These are phyloP conservation scores for Falcunculus frontatus DNA, from an alignment of 2,113 vertebrate genomes.

Conservation along the genomic window DNA sequence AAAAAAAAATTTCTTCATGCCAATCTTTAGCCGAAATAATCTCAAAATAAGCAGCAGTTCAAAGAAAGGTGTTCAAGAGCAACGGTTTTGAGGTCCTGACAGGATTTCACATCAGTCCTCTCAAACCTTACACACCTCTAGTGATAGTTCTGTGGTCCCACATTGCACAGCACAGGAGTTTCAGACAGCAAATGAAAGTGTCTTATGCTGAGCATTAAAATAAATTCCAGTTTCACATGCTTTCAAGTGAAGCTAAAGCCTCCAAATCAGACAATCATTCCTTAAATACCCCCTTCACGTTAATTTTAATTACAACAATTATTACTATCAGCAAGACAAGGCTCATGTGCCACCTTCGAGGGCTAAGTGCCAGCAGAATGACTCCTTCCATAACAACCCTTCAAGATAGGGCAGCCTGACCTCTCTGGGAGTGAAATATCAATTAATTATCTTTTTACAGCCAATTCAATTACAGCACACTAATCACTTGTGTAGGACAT, in stretches of 20 bases:
- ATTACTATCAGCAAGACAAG: slow-evolving; percentile 68
- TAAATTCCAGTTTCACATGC: not conserved
- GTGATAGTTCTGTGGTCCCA: not conserved
- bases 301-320: slow-evolving; percentile 62
- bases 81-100: not conserved
- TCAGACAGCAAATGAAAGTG: not conserved
- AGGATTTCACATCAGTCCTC: not conserved
- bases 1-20: not conserved
- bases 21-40: not conserved
- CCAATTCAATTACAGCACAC: slow-evolving; percentile 72
- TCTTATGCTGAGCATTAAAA: not conserved
- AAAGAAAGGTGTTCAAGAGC: not conserved
- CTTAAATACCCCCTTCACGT: slow-evolving; percentile 10
- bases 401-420: slow-evolving; percentile 74
- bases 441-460: slow-evolving; percentile 81
- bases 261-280: not conserved
- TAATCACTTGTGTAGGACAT: slow-evolving; percentile 76
- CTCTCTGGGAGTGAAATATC: slow-evolving; percentile 71
- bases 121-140: not conserved
- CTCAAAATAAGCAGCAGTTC: not conserved
- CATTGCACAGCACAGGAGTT: not conserved
- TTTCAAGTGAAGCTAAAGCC: not conserved
- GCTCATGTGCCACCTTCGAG: slow-evolving; percentile 63
- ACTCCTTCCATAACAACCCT: slow-evolving; percentile 30
- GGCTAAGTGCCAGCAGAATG: slow-evolving; percentile 19